Evolutionary conservation across 2,113 vertebrate species (phyloP).

Genomic region (Loxodonta africana): DNA sequence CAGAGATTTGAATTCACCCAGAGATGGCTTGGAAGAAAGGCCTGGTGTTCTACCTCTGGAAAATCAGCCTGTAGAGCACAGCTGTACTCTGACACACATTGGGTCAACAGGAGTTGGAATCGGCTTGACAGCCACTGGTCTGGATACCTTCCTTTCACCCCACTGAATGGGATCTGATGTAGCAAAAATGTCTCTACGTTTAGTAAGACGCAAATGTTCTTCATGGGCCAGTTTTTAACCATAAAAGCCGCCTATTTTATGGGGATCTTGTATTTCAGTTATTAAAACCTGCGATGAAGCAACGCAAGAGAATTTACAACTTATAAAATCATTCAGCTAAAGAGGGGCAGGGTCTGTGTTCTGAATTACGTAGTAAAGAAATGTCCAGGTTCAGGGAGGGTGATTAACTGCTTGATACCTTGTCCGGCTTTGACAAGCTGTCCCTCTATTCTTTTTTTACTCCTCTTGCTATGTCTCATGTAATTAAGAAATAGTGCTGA

Average conservation of each 20-base stretch:
- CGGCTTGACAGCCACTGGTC: neutral
- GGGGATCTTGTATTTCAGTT: conserved; percentile 32
- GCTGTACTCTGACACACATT: neutral
- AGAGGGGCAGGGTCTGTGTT: neutral
- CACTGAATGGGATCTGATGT: neutral
- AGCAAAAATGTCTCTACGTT: neutral
- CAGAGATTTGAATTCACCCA: neutral
- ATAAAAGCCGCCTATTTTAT: conserved; percentile 24
- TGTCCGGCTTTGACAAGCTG: conserved; percentile 61
- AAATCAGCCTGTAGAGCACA: neutral
- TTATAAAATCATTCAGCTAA: conserved; percentile 34
- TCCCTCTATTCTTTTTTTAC: neutral
- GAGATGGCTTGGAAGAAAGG: neutral
- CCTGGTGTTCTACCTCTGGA: neutral
- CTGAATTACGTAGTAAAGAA: conserved; percentile 13
- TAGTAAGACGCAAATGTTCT: neutral
- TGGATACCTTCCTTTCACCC: neutral
- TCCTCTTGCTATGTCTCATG: conserved; percentile 35
- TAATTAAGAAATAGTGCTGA: conserved; percentile 75
- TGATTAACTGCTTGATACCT: conserved; percentile 68
- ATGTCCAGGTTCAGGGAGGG: conserved; percentile 56
- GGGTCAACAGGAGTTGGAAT: neutral
- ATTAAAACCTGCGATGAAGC: conserved; percentile 50
- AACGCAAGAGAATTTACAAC: neutral
- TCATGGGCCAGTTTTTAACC: neutral